phyloP scores from a whole-genome alignment of 1,140 invertebrate genomes.

The Polypedilum vanderplanki region DNA sequence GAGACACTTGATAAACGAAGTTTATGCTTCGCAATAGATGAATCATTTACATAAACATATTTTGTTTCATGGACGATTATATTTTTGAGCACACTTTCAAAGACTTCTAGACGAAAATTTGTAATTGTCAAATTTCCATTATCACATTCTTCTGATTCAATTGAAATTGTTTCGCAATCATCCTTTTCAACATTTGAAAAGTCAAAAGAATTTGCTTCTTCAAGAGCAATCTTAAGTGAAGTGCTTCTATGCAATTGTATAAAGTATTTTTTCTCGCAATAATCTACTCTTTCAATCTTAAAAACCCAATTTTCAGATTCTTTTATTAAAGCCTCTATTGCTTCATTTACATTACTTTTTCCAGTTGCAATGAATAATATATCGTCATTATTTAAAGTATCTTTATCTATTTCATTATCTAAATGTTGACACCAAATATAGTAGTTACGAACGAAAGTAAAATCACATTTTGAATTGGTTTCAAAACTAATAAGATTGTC shows the following conservation, averaged over 20 bases:
- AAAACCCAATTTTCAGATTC: neutral
- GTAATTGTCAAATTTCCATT: neutral
- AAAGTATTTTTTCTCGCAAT: neutral
- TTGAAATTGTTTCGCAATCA: neutral
- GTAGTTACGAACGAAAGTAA: neutral
- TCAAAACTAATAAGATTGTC: neutral
- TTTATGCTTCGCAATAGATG: neutral
- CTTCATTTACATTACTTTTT: neutral
- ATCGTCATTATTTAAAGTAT: neutral
- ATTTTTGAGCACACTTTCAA: neutral
- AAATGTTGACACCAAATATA: neutral
- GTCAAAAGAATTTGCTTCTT: too few species aligned
- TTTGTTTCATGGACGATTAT: neutral
- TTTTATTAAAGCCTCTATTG: neutral
- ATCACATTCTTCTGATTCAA: neutral
- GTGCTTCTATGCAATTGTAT: neutral
- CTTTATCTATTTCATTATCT: neutral
- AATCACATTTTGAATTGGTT: neutral
- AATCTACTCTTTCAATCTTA: neutral
- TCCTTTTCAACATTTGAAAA: neutral
- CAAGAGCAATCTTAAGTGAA: neutral
- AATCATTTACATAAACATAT: neutral
- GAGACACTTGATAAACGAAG: neutral
- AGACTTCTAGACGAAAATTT: neutral
- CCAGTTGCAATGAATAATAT: neutral